Evolutionary conservation across 1,140 invertebrate genomes (phyloP).

Genomic region (Platyscapa corneri): DNA sequence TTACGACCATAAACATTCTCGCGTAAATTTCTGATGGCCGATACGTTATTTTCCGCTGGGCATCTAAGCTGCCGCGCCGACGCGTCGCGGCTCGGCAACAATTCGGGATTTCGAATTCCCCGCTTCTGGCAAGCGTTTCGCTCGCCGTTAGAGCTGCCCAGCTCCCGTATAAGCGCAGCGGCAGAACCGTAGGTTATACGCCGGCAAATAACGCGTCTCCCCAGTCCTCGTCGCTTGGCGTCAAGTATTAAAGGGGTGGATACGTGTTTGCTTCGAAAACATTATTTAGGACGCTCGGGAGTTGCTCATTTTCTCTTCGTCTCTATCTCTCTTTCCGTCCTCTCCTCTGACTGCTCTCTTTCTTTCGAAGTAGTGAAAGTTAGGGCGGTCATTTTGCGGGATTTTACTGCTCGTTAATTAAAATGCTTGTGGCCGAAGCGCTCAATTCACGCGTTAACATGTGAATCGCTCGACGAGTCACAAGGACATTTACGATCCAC

Average conservation of each 20-base stretch:
- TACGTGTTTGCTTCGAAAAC: constrained; percentile 7
- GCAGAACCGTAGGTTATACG: not conserved
- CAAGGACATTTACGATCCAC: constrained; percentile 37
- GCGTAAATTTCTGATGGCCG: not conserved
- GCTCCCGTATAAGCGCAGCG: constrained; percentile 23
- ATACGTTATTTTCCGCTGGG: not conserved
- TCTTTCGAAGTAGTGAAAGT: constrained; percentile 30
- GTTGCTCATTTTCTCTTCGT: not conserved
- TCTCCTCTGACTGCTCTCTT: constrained; percentile 12
- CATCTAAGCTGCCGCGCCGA: constrained; percentile 16
- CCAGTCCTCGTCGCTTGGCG: not conserved
- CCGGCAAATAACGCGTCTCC: constrained; percentile 2
- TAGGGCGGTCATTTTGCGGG: not conserved
- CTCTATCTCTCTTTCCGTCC: not conserved
- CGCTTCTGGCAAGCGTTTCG: not conserved
- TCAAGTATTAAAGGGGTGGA: constrained; percentile 45
- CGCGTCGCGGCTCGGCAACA: not conserved
- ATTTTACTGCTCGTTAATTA: constrained; percentile 48
- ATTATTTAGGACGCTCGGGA: not conserved
- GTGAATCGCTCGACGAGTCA: constrained; percentile 11
- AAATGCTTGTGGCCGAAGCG: constrained; percentile 37
- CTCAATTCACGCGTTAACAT: constrained; percentile 44
- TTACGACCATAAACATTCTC: constrained; percentile 28
- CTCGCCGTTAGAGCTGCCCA: not conserved
- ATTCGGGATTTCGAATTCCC: not conserved